Evolutionary conservation across 1,140 invertebrate genomes (phyloP), one percentile per base, ranked within the genome.

Genomic region (Caenorhabditis inopinata): DNA sequence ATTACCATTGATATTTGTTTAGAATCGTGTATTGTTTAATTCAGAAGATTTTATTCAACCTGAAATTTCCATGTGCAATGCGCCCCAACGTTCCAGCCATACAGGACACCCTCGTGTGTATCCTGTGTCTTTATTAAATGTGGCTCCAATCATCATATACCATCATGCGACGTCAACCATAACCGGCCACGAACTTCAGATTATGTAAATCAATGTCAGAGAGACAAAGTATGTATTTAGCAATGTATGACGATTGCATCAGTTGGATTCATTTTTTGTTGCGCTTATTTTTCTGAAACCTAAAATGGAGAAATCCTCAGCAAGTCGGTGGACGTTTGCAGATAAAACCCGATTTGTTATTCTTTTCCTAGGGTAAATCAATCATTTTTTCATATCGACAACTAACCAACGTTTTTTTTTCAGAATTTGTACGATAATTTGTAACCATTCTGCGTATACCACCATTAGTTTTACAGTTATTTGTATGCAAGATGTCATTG

Each of bases 141-240:
- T n/a, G n/a, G n/a, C n/a, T n/a, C n/a, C n/a, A n/a, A n/a, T n/a
- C n/a, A n/a, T n/a, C n/a, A n/a, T n/a, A n/a, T n/a, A n/a, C n/a
- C n/a, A n/a, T n/a, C n/a, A n/a, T n/a, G n/a, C 53, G 27, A 62
- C 53, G 53, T 62, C 53, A 62, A 14, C 29, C 53, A 32, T 16
- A 25, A 7, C 27, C 49, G 27, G 53, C 29, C 53, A 32, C 29
- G 1, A 25, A 62, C 53, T n/a, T n/a, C n/a, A 32, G 53, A 35
- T 62, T 62, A 62, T 62, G 53, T 32, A 62, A 62, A 62, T 62
- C 29, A 62, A n/a, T 62, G 53, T 62, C 53, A 62, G 35, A 62
- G 53, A 62, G 53, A 32, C 53, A 62, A 62, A 62, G 35, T 25
- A 62, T 62, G n/a, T n/a, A n/a, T 29, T 32, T 9, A 62, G n/a